Evolutionary conservation across 2,797 vertebrate species (phyloP).

Genomic region (Percopsis omiscomaycus): DNA sequence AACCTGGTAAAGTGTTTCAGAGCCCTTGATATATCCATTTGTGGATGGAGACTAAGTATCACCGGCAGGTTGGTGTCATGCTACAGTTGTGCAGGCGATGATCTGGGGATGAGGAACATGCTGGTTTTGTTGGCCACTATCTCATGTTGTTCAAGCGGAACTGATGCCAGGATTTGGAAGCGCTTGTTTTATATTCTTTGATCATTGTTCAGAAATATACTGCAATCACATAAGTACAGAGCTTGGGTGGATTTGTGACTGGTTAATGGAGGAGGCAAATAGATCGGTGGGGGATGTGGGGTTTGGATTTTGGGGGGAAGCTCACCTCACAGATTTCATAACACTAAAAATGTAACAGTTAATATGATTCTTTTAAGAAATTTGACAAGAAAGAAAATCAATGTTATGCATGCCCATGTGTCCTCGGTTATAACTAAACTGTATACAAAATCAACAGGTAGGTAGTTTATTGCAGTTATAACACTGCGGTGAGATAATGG

Average conservation of each 20-base stretch:
- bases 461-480: conserved; percentile 43
- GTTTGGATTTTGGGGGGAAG: conserved; percentile 43
- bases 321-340: conserved; percentile 73
- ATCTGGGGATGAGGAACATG: conserved; percentile 47
- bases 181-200: conserved; percentile 84
- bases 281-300: conserved; percentile 14
- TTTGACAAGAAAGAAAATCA: conserved; percentile 51
- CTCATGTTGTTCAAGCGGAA: conserved; percentile 69
- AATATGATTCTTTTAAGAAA: conserved; percentile 51
- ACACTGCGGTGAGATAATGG: conserved; percentile 48
- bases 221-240: conserved; percentile 78
- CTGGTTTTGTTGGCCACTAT: conserved; percentile 50
- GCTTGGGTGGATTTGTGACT: conserved; percentile 62
- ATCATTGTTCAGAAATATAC: conserved; percentile 78
- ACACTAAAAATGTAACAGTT: conserved; percentile 71
- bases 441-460: conserved; percentile 56
- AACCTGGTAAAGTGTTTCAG: conserved; percentile 72
- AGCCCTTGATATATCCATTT: conserved; percentile 76
- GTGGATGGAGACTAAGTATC: conserved; percentile 76
- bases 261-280: conserved; percentile 41
- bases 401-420: conserved; percentile 56
- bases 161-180: conserved; percentile 79
- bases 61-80: conserved; percentile 72
- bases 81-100: conserved; percentile 77
- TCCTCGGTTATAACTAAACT: conserved; percentile 33